Conservation (phyloP, 2,797 vertebrate species). For the Dicrostonyx torquatus region DNA sequence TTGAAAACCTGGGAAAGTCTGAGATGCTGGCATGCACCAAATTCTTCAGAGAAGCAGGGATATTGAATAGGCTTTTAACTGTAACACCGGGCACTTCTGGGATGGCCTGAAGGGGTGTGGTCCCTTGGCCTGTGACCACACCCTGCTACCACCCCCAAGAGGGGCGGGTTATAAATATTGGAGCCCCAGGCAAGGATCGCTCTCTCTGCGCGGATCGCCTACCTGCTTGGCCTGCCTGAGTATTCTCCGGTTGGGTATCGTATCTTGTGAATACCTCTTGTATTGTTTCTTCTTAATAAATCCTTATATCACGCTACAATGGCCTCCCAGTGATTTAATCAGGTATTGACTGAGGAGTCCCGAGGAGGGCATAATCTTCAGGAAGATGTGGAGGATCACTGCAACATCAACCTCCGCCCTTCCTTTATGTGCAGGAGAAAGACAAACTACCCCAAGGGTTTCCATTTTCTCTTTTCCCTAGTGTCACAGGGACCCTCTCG, state of each 20-base stretch:
- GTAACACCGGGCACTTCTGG: background rate
- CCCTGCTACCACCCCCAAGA: too few relatives aligned
- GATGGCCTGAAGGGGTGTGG: too few relatives aligned
- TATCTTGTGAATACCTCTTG: too few relatives aligned
- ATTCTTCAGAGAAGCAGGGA: background rate
- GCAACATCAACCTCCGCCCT: conserved; percentile 27
- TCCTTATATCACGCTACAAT: too few relatives aligned
- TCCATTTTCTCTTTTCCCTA: conserved; percentile 8
- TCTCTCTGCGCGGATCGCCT: too few relatives aligned
- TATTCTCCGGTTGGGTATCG: too few relatives aligned
- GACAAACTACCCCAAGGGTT: conserved; percentile 33
- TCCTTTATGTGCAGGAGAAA: conserved; percentile 55
- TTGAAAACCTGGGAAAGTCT: background rate
- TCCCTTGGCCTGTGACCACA: too few relatives aligned
- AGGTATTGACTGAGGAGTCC: background rate
- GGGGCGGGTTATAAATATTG: too few relatives aligned
- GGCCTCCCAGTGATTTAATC: conserved; percentile 27
- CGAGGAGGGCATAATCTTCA: background rate
- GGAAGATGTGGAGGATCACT: background rate
- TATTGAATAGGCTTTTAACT: conserved; percentile 36
- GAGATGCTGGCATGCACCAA: background rate
- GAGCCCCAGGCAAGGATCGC: too few relatives aligned
- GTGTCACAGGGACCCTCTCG: background rate
- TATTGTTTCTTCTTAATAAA: too few relatives aligned
- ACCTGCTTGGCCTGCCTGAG: too few relatives aligned